Evolutionary conservation across 2,113 vertebrate genomes (phyloP).

Genomic region (Cryptotis parvus): DNA sequence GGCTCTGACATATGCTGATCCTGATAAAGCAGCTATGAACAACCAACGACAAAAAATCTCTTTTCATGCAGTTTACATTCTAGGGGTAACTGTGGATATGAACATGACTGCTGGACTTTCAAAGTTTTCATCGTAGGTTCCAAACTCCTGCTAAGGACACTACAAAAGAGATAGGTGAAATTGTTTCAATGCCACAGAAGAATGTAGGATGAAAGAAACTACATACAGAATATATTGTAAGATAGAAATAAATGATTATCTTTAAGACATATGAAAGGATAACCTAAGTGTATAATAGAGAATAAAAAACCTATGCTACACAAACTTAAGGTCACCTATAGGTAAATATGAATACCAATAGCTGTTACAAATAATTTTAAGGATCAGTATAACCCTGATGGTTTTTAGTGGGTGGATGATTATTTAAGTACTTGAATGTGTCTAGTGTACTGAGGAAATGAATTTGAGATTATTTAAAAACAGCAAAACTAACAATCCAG

Average conservation of each 20-base stretch:
- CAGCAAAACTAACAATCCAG: not conserved
- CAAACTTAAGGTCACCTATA: not conserved
- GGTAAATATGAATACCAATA: no score
- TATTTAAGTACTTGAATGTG: not conserved
- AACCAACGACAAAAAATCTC: not conserved
- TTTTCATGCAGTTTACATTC: not conserved
- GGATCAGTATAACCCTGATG: not conserved
- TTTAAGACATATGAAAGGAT: not conserved
- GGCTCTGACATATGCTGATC: not conserved
- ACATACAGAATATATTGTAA: not conserved
- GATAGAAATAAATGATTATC: not conserved
- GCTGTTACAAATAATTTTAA: not conserved
- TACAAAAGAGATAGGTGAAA: not conserved
- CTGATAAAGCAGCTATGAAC: not conserved
- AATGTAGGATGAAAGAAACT: not conserved
- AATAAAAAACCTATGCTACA: not conserved
- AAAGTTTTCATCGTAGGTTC: not conserved
- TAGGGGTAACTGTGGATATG: not conserved
- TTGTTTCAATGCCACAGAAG: not conserved
- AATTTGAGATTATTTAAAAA: conserved; percentile 39
- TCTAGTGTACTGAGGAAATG: not conserved
- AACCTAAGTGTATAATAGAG: not conserved
- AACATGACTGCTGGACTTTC: not conserved
- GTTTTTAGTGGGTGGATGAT: not conserved
- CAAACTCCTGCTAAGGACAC: not conserved